A percentile compares a stretch with the other conserved stretches of the same genome.
Conservation (phyloP, 1,140 invertebrate species). For the Fopius arisanus region DNA sequence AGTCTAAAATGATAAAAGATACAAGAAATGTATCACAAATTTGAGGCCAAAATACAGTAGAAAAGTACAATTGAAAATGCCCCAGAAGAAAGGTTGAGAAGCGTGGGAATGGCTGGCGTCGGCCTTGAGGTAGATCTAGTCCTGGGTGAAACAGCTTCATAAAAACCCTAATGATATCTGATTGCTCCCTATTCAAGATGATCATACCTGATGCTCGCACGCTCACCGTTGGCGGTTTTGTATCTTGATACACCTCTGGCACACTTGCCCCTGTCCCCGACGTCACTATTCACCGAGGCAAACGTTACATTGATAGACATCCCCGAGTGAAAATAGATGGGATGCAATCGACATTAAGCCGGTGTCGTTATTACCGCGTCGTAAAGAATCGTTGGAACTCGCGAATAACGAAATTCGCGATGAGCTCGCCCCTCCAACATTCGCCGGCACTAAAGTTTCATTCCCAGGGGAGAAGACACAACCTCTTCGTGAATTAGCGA, state of each 20-base stretch:
- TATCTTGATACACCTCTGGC: conserved; percentile 39
- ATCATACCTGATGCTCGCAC: conserved; percentile 49
- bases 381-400: background rate
- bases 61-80: conserved; percentile 22
- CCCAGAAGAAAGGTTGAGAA: conserved; percentile 19
- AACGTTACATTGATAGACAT: background rate
- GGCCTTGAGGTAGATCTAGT: conserved; percentile 46
- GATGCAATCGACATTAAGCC: background rate
- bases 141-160: conserved; percentile 40
- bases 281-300: conserved; percentile 48
- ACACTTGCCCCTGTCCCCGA: conserved; percentile 31
- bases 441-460: background rate
- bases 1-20: no score
- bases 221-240: conserved; percentile 36
- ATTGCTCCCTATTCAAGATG: conserved; percentile 60
- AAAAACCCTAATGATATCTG: conserved; percentile 63
- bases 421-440: background rate
- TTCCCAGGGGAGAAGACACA: background rate
- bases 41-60: background rate
- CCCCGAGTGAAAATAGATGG: background rate
- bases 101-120: conserved; percentile 49
- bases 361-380: background rate
- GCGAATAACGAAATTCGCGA: background rate
- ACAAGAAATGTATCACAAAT: no score
- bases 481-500: background rate